Percentiles rank a stretch among this genome's conserved stretches.
Conservation (phyloP, 1,140 invertebrate species). For the Cepaea nemoralis region DNA sequence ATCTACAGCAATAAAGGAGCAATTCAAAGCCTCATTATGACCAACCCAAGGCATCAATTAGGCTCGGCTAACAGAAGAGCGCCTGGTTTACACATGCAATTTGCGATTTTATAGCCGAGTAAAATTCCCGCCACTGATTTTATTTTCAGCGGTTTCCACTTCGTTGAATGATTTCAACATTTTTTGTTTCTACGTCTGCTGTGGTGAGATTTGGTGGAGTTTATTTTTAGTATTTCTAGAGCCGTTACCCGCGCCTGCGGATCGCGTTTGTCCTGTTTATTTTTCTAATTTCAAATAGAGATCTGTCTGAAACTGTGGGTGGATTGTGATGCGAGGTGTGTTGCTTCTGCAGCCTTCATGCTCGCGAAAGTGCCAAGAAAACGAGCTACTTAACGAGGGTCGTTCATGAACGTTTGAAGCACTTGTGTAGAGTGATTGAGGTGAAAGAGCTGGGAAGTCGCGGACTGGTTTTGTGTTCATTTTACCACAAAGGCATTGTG, state of each 20-base stretch:
- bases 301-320: neutral
- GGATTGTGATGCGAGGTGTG: neutral
- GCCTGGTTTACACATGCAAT: neutral
- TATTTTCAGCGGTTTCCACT: neutral
- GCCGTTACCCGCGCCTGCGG: neutral
- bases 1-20: neutral
- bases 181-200: neutral
- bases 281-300: conserved; percentile 2
- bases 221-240: neutral
- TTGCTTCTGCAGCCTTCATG: neutral
- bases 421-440: no score
- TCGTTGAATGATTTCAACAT: neutral
- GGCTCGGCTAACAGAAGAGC: neutral
- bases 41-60: conserved; percentile 5
- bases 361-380: neutral
- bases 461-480: no score
- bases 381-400: neutral
- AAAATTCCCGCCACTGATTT: neutral
- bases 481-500: no score
- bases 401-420: neutral
- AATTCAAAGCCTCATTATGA: neutral
- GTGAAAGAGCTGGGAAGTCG: no score
- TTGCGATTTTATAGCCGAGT: neutral
- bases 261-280: neutral
- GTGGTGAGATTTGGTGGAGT: neutral